phyloP scores from a whole-genome alignment of 2,113 vertebrate genomes.

The Pterophyllum scalare region DNA sequence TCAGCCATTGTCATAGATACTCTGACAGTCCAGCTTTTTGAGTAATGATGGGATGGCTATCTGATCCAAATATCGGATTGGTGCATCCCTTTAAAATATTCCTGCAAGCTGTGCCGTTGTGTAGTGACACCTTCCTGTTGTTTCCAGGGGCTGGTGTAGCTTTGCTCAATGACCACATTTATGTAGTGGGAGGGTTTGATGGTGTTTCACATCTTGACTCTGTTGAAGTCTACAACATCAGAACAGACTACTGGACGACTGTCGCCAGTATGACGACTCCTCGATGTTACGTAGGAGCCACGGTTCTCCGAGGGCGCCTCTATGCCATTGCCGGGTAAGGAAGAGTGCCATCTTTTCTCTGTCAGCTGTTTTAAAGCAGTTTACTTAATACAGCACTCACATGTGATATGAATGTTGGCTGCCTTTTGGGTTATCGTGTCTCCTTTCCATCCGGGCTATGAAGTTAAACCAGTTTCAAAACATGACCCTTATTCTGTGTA shows the following conservation, averaged over 20 bases:
- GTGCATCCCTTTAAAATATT: too few species aligned
- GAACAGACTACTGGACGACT: slow-evolving; percentile 96
- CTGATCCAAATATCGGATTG: too few species aligned
- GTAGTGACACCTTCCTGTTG: slow-evolving; percentile 2
- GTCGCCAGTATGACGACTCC: slow-evolving; percentile 98
- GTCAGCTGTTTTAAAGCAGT: not conserved
- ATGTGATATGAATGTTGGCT: not conserved
- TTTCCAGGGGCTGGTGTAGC: slow-evolving; percentile 92
- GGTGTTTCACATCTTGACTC: slow-evolving; percentile 96
- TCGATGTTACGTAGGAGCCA: slow-evolving; percentile 96
- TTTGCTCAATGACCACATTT: slow-evolving; percentile 96
- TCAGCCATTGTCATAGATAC: not conserved
- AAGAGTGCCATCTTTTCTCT: not conserved
- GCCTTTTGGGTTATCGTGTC: not conserved
- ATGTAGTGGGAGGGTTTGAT: slow-evolving; percentile 97
- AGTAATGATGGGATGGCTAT: too few species aligned
- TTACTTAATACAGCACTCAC: not conserved
- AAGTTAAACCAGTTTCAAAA: not conserved
- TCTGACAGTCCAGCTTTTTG: not conserved
- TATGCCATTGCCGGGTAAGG: slow-evolving; percentile 96
- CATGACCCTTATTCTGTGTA: not conserved
- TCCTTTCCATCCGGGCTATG: not conserved
- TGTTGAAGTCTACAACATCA: slow-evolving; percentile 96
- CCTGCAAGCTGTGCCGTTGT: not conserved
- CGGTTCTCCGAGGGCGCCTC: slow-evolving; percentile 92